Conservation (phyloP, 2,888 invertebrate species). For the Panzeria rudis region DNA sequence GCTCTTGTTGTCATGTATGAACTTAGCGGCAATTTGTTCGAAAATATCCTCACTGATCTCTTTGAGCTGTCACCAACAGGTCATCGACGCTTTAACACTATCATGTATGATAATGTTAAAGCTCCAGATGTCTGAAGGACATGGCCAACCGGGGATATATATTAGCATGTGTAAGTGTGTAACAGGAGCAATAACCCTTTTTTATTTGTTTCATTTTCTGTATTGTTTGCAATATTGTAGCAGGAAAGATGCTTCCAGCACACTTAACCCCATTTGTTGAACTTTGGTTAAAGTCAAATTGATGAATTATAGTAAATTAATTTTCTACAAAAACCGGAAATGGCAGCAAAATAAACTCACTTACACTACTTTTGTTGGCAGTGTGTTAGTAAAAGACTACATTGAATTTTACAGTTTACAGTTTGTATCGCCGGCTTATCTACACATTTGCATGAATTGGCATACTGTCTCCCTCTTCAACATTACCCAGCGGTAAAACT, state of each 20-base stretch:
- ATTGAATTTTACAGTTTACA: neutral
- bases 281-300: conserved; percentile 75
- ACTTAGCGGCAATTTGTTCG: too few species aligned
- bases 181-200: conserved; percentile 60
- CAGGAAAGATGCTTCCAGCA: conserved; percentile 53
- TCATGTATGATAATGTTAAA: too few species aligned
- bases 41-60: too few species aligned
- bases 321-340: conserved; percentile 75
- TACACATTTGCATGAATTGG: conserved; percentile 68
- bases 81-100: too few species aligned
- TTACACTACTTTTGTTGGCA: conserved; percentile 1
- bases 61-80: too few species aligned
- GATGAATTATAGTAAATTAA: conserved; percentile 82
- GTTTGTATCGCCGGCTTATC: conserved; percentile 51
- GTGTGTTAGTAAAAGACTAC: conserved; percentile 1
- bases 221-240: conserved; percentile 8
- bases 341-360: conserved; percentile 58
- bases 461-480: neutral
- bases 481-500: too few species aligned
- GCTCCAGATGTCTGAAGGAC: too few species aligned
- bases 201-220: conserved; percentile 25
- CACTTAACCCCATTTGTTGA: conserved; percentile 72
- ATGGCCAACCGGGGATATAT: too few species aligned
- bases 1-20: too few species aligned
- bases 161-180: neutral